Base-by-base conservation (phyloP, 2,113 vertebrate genomes). In the Butorides virescens region DNA sequence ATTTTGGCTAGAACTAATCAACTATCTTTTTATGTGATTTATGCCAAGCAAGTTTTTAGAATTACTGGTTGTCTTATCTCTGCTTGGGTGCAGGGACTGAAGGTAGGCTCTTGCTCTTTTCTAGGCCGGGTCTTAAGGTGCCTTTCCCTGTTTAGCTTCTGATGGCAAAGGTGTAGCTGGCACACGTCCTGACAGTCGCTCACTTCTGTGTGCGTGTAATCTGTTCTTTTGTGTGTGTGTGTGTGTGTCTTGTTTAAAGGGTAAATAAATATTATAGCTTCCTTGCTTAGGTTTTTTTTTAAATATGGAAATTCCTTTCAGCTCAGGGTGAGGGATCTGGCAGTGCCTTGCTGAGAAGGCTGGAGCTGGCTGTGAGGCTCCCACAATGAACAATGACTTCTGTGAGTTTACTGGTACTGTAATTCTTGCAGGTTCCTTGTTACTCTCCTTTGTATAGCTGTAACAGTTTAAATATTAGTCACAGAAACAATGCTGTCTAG, bases 121-220 rank as follows among this genome's bases (percentile, higher is more conserved):
- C 42, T 39, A 37, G 46, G 6, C 47, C n/a, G 16, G 17, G 67
- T 76, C 23, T 86, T 78, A 22, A 53, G 18, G 19, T 47, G 55
- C 34, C 73, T 81, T 77, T 88, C 50, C 46, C 49, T 56, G 8
- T 36, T 78, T 17, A 42, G 67, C 32, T 50, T 55, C 59, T 42
- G 34, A 17, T 0, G 0, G 6, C 34, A 56, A 47, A 62, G 34
- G 42, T 23, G n/a, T 70, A 75, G 66, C 74, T 21, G 26, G 47
- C 32, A 17, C 1, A 0, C 9, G 12, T 46, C 53, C 47, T 76
- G 63, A 56, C 27, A 23, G 25, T 42, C 0, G 0, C 23, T 82
- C 0, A 0, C 72, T 68, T 79, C 39, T 76, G 10, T 23, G 7
- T 58, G 25, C 0, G 0, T 70, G 26, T 56, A 72, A 52, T 30